Evolutionary conservation across 2,888 invertebrate species (phyloP), one percentile per base, ranked within the genome.

Genomic region (Belgica antarctica): DNA sequence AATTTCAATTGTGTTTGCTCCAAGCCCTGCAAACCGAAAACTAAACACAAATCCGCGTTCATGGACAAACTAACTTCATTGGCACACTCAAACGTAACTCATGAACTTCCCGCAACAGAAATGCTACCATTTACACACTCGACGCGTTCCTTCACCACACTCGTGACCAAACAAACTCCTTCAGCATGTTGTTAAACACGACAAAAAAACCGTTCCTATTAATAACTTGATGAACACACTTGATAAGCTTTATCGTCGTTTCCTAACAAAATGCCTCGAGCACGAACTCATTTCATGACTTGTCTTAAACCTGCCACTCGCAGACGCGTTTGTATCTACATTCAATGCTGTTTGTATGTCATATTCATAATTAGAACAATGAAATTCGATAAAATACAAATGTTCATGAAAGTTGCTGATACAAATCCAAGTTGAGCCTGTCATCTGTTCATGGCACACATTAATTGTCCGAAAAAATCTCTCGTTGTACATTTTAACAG

Each of bases 221-320:
- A n/a, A n/a, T n/a, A n/a, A n/a, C n/a, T n/a, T n/a, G n/a, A n/a
- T n/a, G n/a, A n/a, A n/a, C n/a, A 52, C 22, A 52, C 2, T 41
- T 22, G 52, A 52, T n/a, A 52, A 52, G 52, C 17, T 52, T 52
- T 22, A 52, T 52, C 52, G 52, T 52, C 52, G 22, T 17, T 8
- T 22, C 12, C 19, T n/a, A n/a, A n/a, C n/a, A 52, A n/a, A 17
- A 52, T 22, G 41, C 41, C 15, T 41, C 8, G 15, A n/a, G 10
- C 41, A 41, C 41, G 41, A 41, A 41, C 41, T 10, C 41, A n/a
- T 52, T 52, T 52, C 8, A 7, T 52, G 8, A n/a, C 22, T 52
- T 52, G n/a, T n/a, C n/a, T n/a, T n/a, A n/a, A 52, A 52, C 52
- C 22, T 52, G 52, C 52, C 52, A 52, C 19, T 52, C 22, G 22